phyloP scores from a whole-genome alignment of 2,888 invertebrate genomes.

The Watsonalla cultraria region DNA sequence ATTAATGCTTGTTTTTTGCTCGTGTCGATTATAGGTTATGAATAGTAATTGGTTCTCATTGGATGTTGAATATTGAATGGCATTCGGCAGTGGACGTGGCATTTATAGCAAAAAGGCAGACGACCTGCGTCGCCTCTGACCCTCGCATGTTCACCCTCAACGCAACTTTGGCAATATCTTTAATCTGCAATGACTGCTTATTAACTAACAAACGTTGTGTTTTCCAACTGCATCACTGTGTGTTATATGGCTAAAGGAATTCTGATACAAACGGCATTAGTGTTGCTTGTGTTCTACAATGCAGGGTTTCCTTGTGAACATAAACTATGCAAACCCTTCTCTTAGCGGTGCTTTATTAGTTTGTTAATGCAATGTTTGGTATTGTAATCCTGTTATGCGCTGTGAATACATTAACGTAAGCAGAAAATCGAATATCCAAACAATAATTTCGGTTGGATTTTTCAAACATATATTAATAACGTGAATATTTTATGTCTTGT shows the following conservation, averaged over 20 bases:
- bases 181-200: neutral
- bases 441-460: too few species aligned
- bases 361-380: neutral
- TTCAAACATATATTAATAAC: too few species aligned
- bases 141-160: neutral
- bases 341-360: neutral
- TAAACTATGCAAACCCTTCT: neutral
- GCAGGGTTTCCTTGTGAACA: neutral
- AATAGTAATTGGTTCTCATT: neutral
- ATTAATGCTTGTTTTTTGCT: neutral
- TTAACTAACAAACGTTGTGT: neutral
- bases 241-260: neutral
- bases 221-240: neutral
- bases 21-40: neutral
- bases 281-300: neutral
- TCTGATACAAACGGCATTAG: neutral
- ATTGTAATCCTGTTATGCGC: neutral
- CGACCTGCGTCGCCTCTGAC: neutral
- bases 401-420: neutral
- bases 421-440: too few species aligned
- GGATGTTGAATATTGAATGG: neutral
- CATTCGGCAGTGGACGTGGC: neutral
- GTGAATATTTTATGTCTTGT: neutral
- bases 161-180: constrained; percentile 5
- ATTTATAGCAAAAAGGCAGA: neutral